Conservation (phyloP, 2,113 vertebrate genomes). For the Brachypteracias leptosomus region DNA sequence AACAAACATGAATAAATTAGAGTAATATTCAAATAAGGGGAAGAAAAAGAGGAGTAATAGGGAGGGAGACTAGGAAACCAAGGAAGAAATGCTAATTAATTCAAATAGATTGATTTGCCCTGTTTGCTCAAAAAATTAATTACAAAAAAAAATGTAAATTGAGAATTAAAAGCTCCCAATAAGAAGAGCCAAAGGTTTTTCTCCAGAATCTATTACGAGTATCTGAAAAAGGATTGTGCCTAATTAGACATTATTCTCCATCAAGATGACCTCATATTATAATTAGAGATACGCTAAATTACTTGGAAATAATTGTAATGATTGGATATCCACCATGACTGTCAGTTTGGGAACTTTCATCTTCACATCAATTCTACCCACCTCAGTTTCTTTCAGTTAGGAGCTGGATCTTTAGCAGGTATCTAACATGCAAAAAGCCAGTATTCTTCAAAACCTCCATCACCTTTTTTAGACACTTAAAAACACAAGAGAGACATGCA, state of each 20-base stretch:
- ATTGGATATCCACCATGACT: background rate
- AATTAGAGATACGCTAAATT: slow-evolving; percentile 59
- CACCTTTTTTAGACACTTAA: background rate
- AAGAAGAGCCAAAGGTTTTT: slow-evolving; percentile 50
- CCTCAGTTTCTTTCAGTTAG: background rate
- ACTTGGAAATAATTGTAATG: slow-evolving; percentile 55
- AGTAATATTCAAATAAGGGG: slow-evolving; percentile 36
- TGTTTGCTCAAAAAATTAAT: slow-evolving; percentile 58
- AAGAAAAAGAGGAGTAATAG: background rate
- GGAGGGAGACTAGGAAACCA: slow-evolving; percentile 1
- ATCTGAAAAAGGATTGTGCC: slow-evolving; percentile 38
- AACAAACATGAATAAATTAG: slow-evolving; percentile 58
- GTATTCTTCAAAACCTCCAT: background rate
- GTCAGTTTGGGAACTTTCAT: slow-evolving; percentile 13
- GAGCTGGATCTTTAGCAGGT: background rate
- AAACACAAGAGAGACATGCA: background rate
- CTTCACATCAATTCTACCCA: background rate
- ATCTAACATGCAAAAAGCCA: background rate
- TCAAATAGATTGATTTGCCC: slow-evolving; percentile 46
- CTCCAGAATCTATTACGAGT: slow-evolving; percentile 29
- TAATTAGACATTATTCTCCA: slow-evolving; percentile 61
- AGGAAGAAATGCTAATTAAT: slow-evolving; percentile 62
- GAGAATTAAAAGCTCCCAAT: slow-evolving; percentile 45
- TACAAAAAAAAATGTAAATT: background rate
- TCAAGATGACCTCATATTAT: slow-evolving; percentile 65